Base-by-base conservation (phyloP, 2,888 invertebrate genomes). In the Caenorhabditis drosophilae region DNA sequence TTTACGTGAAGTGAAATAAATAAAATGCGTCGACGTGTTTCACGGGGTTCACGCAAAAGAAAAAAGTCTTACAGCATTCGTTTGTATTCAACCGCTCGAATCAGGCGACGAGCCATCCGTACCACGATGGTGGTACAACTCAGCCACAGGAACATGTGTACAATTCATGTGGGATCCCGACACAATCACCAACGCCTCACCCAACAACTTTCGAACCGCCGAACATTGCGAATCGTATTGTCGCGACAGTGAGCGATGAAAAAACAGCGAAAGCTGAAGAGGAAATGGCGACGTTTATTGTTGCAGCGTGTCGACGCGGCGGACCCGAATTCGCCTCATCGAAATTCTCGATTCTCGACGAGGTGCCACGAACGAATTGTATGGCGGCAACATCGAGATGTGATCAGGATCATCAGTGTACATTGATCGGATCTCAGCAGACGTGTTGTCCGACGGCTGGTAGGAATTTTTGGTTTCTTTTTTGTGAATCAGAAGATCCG, bases 161-260 rank as follows among this genome's bases (percentile, higher is more conserved):
- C 80, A 80, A 50, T 80, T 80, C 54, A 70, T 80, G 59, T 80
- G 80, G 79, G 80, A 80, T 52, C 76, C 80, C 0, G 73, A 75
- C 46, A 78, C 77, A 20, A 70, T 73, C 40, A 75, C 73, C 9
- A 69, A 70, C 22, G 80, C 78, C 1, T 79, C 78, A 3, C 80
- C 80, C 12, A 80, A 80, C 60, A 80, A 80, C 48, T 80, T 80
- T 67, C 56, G 73, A 9, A 77, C 79, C 1, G 70, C 74, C 16
- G 79, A 80, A 46, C 80, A 80, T 44, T 80, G 80, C 51, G 79
- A 80, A 48, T 69, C 70, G 12, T 79, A 75, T 44, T 80, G 79
- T 48, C 61, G 77, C 49, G 79, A 77, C 56, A 78, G 77, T 77
- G 41, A 70, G 75, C 51, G 12, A 20, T 20, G 2, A 16, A 36